A percentile compares a stretch with the other conserved stretches of the same genome.
These are phyloP conservation scores for Tragopan temminckii DNA, from an alignment of 2,797 vertebrate genomes.

Conservation along the genomic window DNA sequence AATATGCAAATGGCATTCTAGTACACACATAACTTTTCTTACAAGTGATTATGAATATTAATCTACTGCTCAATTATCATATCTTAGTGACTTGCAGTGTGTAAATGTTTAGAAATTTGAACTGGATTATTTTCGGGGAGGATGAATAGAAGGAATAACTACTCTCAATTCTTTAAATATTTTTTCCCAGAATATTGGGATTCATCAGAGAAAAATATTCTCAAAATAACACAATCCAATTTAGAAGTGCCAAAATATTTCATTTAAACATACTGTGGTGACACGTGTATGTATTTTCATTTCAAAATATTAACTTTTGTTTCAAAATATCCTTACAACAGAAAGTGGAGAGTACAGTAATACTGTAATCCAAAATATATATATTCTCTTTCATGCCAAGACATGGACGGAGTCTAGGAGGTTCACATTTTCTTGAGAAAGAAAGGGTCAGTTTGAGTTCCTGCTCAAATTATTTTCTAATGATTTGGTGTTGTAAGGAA, in stretches of 20 bases:
- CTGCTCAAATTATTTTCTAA: conserved; percentile 35
- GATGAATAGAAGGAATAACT: background rate
- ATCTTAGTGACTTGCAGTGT: background rate
- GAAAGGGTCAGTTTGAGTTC: conserved; percentile 31
- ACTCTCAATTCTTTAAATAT: background rate
- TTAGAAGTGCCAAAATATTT: conserved; percentile 28
- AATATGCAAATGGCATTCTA: background rate
- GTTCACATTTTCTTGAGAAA: background rate
- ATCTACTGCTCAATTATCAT: background rate
- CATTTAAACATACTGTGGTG: background rate
- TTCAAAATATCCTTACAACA: conserved; percentile 32
- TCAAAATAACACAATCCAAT: background rate
- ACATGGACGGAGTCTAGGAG: conserved; percentile 46
- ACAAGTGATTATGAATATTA: background rate
- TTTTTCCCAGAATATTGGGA: background rate
- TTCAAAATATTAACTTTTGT: conserved; percentile 44
- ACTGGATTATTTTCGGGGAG: background rate
- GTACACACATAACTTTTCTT: background rate
- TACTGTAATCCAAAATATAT: conserved; percentile 45
- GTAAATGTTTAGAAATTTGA: background rate
- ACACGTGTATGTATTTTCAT: conserved; percentile 30
- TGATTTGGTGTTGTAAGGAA: background rate
- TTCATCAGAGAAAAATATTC: conserved; percentile 25
- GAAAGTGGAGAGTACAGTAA: background rate
- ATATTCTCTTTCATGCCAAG: conserved; percentile 39